Base-by-base conservation (phyloP, 2,888 invertebrate genomes). In the Polydrusus pterygomalis region DNA sequence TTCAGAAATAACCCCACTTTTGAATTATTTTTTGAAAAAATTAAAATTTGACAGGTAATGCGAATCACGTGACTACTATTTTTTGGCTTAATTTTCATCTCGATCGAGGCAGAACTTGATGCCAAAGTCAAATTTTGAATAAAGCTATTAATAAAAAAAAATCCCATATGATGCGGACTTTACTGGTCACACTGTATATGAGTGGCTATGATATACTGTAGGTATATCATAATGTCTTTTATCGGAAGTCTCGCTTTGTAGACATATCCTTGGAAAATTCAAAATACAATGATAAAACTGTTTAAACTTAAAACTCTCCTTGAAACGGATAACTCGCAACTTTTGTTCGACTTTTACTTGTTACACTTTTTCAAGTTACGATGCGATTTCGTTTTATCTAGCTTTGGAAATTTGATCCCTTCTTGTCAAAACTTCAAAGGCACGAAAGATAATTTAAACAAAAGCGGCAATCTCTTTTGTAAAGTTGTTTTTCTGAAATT, bases 371-470 rank as follows among this genome's bases (percentile, higher is more conserved):
- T 45, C 54, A 69, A 60, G 20, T 58, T 60, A 38, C 40, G 20
- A 54, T 43, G 56, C 68, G 60, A 34, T 70, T 30, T 18, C 15
- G 62, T 58, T 70, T 70, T 70, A 70, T 70, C 70, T 70, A 47
- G 47, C 62, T 17, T 45, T 34, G 38, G 60, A 49, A 70, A 70
- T 30, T 62, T 62, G 70, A 70, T 60, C 45, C 62, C 49, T 49
- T 17, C 9, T n/a, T 9, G 15, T 17, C 15, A 62, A 25, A 20
- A 62, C 62, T 62, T 62, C 60, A 70, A 70, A 62, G 60, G 47
- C 17, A 8, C 15, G 49, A 34, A 30, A 49, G 62, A 62, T 62
- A 47, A 62, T 62, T 70, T 70, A 60, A 58, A 70, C 56, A 47
- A 60, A 17, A 58, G 47, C 43, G 1, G 47, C 38, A 70, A 45